phyloP scores from a whole-genome alignment of 2,113 vertebrate genomes.

The Anoura caudifer region DNA sequence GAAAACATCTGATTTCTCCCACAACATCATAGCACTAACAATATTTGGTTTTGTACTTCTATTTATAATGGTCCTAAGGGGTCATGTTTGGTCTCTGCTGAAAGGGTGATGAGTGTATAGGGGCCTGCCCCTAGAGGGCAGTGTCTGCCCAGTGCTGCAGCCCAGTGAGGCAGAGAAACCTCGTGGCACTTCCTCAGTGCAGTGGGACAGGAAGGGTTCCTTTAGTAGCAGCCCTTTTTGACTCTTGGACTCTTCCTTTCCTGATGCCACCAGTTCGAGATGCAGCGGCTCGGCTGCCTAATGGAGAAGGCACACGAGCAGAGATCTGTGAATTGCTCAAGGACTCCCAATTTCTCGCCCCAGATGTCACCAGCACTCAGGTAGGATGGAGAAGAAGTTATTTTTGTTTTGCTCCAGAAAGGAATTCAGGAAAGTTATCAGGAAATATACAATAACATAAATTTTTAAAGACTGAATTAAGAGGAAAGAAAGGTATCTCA shows the following conservation, averaged over 20 bases:
- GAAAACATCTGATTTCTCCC: background rate
- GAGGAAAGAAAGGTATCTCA: background rate
- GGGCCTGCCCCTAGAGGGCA: background rate
- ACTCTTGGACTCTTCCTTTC: slow-evolving; percentile 4
- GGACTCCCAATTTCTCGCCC: slow-evolving; percentile 97
- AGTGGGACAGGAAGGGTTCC: background rate
- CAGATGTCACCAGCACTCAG: slow-evolving; percentile 98
- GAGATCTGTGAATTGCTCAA: slow-evolving; percentile 98
- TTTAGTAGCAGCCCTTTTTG: background rate
- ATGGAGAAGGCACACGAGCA: slow-evolving; percentile 96
- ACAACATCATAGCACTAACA: background rate
- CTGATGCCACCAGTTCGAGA: slow-evolving; percentile 87
- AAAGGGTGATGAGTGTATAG: background rate
- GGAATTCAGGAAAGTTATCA: background rate
- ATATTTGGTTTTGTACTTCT: background rate
- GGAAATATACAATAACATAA: background rate
- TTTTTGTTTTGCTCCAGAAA: background rate
- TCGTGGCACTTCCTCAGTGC: too few relatives aligned
- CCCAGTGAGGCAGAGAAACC: background rate
- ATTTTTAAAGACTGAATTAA: background rate
- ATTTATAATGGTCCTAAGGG: background rate
- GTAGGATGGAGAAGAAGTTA: slow-evolving; percentile 71
- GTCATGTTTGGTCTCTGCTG: background rate
- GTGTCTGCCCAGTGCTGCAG: background rate
- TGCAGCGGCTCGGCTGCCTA: slow-evolving; percentile 95